phyloP scores from a whole-genome alignment of 2,113 vertebrate genomes.

The Xyrauchen texanus region DNA sequence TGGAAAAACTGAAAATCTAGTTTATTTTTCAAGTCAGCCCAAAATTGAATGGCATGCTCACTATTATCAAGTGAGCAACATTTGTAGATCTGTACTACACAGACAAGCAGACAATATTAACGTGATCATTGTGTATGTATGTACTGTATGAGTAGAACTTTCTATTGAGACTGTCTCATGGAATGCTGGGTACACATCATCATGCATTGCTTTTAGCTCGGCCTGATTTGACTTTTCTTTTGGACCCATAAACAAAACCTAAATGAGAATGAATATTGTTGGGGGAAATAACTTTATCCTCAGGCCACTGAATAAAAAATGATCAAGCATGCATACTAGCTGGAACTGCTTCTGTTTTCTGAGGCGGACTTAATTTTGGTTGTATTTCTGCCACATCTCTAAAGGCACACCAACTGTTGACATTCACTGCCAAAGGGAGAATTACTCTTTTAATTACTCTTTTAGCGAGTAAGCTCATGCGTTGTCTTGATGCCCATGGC shows the following conservation, averaged over 20 bases:
- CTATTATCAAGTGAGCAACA: conserved; percentile 48
- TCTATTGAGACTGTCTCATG: conserved; percentile 45
- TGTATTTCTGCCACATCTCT: conserved; percentile 25
- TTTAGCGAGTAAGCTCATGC: conserved; percentile 22
- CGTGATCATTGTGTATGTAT: conserved; percentile 52
- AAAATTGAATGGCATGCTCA: conserved; percentile 59
- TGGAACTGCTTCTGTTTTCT: conserved; percentile 5
- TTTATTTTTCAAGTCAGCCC: conserved; percentile 58
- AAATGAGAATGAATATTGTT: not conserved
- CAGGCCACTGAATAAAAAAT: not conserved
- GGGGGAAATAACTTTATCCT: not conserved
- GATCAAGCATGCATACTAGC: conserved; percentile 21
- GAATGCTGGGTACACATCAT: conserved; percentile 67
- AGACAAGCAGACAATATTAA: conserved; percentile 15
- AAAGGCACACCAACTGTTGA: conserved; percentile 47
- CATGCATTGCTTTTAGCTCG: conserved; percentile 66
- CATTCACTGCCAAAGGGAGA: not conserved
- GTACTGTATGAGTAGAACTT: conserved; percentile 33
- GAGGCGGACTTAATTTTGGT: conserved; percentile 40
- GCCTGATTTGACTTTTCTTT: conserved; percentile 18
- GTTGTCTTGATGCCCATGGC: conserved; percentile 27
- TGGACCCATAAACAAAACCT: conserved; percentile 1
- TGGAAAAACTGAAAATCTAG: conserved; percentile 67
- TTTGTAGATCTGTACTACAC: conserved; percentile 53
- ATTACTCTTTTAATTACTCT: conserved; percentile 11